These are phyloP conservation scores for Tenodera sinensis DNA, from an alignment of 2,888 invertebrate genomes.

Conservation along the genomic window DNA sequence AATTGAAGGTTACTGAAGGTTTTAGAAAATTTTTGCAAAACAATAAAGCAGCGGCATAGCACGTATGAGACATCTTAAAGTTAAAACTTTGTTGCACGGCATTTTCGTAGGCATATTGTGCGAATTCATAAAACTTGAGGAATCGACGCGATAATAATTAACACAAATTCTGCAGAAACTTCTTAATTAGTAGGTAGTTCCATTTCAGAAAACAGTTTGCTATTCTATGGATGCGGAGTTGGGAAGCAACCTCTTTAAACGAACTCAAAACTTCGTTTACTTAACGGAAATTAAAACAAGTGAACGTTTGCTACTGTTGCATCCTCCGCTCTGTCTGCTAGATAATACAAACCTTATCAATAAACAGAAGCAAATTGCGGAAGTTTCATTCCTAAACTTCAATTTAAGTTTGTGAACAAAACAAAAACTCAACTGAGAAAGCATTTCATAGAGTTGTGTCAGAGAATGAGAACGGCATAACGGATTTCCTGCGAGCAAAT, in stretches of 20 bases:
- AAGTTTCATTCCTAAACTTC: background rate
- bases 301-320: background rate
- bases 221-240: background rate
- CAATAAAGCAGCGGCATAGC: too few species aligned
- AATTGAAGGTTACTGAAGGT: too few species aligned
- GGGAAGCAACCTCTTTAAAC: background rate
- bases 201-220: background rate
- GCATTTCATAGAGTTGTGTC: background rate
- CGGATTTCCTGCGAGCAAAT: too few species aligned
- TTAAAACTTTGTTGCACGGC: too few species aligned
- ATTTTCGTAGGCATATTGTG: too few species aligned
- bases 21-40: too few species aligned
- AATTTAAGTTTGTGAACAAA: background rate
- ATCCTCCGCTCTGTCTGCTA: background rate
- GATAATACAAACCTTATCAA: background rate
- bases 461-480: too few species aligned
- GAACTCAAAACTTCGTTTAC: background rate
- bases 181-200: background rate
- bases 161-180: background rate
- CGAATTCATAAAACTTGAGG: background rate
- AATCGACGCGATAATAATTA: background rate
- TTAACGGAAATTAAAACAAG: background rate
- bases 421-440: background rate
- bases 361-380: background rate
- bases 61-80: too few species aligned